phyloP scores from a whole-genome alignment of 2,797 vertebrate genomes.

The Pantherophis vulpinus region DNA sequence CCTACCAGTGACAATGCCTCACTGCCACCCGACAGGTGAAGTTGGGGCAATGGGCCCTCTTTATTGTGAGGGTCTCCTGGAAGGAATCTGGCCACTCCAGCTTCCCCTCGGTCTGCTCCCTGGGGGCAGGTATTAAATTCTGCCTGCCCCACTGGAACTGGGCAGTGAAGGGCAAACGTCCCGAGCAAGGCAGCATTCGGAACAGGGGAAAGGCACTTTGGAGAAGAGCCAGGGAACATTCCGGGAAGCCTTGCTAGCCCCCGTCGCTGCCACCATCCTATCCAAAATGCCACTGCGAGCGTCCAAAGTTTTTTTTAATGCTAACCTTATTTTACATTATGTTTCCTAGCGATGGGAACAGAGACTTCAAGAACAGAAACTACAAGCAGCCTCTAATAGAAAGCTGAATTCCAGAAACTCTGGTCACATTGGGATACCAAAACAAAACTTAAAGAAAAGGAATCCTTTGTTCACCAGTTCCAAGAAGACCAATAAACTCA shows the following conservation, averaged over 20 bases:
- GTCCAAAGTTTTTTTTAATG: not conserved
- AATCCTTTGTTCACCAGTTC: constrained; percentile 52
- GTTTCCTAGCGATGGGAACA: constrained; percentile 76
- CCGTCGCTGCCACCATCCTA: too few species aligned
- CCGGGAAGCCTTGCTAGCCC: too few species aligned
- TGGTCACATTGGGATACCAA: constrained; percentile 65
- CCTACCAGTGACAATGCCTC: not conserved
- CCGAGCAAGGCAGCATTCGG: too few species aligned
- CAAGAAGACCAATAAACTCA: constrained; percentile 69
- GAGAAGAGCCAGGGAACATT: too few species aligned
- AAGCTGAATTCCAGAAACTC: constrained; percentile 63
- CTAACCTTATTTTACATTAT: not conserved
- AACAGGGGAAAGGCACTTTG: too few species aligned
- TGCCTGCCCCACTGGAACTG: not conserved
- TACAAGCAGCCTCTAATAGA: constrained; percentile 51
- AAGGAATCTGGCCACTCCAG: not conserved
- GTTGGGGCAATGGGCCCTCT: not conserved
- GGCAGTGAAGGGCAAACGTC: not conserved
- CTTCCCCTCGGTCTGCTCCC: not conserved
- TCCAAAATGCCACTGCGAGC: too few species aligned
- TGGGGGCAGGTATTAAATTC: not conserved
- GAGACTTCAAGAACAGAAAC: constrained; percentile 74
- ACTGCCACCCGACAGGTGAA: not conserved
- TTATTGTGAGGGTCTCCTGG: not conserved
- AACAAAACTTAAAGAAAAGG: constrained; percentile 61